These are phyloP conservation scores for Dicyrtoma fusca DNA, from an alignment of 2,888 invertebrate genomes.

Conservation along the genomic window DNA sequence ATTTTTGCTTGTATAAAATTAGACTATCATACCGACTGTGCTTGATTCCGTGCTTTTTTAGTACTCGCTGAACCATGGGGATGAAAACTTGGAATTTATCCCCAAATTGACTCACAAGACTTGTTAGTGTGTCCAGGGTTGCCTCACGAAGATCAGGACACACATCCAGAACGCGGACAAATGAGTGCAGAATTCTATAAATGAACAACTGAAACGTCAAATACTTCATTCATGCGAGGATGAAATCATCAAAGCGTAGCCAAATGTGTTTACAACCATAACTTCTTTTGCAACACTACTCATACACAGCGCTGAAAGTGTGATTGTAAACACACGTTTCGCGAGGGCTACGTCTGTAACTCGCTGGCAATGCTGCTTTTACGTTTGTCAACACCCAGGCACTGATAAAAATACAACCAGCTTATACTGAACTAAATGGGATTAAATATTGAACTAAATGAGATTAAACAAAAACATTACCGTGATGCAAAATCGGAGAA, in stretches of 20 bases:
- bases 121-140: slow-evolving; percentile 89
- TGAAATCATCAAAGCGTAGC: too few relatives aligned
- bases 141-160: slow-evolving; percentile 71
- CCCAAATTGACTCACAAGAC: slow-evolving; percentile 84
- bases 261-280: too few relatives aligned
- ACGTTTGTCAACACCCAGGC: too few relatives aligned
- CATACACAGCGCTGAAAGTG: too few relatives aligned
- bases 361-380: too few relatives aligned
- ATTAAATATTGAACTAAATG: neutral
- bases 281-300: too few relatives aligned
- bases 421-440: neutral
- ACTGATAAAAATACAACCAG: too few relatives aligned
- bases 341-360: too few relatives aligned
- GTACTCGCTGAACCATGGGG: slow-evolving; percentile 83
- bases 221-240: too few relatives aligned
- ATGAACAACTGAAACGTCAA: neutral
- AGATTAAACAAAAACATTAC: slow-evolving; percentile 25
- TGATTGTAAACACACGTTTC: too few relatives aligned
- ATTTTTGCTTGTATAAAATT: slow-evolving; percentile 59
- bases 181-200: slow-evolving; percentile 83
- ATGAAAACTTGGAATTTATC: slow-evolving; percentile 90
- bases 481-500: slow-evolving; percentile 85
- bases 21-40: slow-evolving; percentile 78
- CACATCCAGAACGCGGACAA: slow-evolving; percentile 83
- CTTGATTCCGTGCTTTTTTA: slow-evolving; percentile 76